phyloP scores from a whole-genome alignment of 2,797 vertebrate species.

The Syndactyla subalaris region DNA sequence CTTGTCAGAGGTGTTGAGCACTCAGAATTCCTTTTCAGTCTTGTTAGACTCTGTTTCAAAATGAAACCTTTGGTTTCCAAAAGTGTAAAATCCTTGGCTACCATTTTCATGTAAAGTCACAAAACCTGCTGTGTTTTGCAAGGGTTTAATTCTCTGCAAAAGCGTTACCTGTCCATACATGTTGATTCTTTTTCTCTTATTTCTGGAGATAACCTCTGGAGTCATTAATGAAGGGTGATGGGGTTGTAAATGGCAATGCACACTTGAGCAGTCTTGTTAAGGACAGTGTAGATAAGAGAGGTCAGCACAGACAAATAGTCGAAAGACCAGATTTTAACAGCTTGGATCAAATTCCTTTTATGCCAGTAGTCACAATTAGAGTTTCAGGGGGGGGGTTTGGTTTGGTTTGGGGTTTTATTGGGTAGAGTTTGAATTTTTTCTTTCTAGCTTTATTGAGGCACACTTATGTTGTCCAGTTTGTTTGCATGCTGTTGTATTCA shows the following conservation, averaged over 20 bases:
- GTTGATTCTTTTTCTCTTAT: not conserved
- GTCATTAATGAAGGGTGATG: not conserved
- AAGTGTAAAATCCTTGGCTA: not conserved
- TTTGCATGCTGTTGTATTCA: not conserved
- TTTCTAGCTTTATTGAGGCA: not conserved
- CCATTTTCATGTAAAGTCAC: not conserved
- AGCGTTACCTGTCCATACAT: fast-evolving
- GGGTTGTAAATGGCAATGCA: not conserved
- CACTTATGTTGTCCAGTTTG: not conserved
- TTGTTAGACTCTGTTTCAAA: not conserved
- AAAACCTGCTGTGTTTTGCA: not conserved
- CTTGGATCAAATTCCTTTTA: not conserved
- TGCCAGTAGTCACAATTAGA: not conserved
- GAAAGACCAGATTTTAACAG: not conserved
- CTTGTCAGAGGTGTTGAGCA: not conserved
- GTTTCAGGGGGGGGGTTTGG: not conserved
- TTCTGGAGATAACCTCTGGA: not conserved
- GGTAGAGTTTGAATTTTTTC: not conserved
- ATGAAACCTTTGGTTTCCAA: not conserved
- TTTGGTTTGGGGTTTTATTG: fast-evolving
- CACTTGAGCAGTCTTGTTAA: not conserved
- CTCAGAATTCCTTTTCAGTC: not conserved
- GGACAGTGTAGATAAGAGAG: not conserved
- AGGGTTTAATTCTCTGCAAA: not conserved
- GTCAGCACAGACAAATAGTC: not conserved